Evolutionary conservation across 1,140 invertebrate species (phyloP).

Genomic region (Drosophila bifasciata): DNA sequence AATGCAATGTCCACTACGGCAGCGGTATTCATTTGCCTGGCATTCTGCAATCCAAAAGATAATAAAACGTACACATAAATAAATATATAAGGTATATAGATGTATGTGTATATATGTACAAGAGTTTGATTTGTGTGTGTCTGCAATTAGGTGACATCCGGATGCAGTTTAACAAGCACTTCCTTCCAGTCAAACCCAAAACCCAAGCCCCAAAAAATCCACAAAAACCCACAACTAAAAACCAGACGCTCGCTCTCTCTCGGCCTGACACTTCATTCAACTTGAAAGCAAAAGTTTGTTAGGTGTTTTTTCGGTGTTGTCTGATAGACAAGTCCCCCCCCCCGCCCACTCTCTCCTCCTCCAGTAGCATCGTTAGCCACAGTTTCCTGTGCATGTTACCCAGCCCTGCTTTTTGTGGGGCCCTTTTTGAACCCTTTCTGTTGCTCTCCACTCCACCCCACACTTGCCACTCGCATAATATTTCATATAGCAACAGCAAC

Average conservation of each 20-base stretch:
- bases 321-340: conserved; percentile 68
- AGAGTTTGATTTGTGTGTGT: conserved; percentile 6
- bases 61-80: conserved; percentile 51
- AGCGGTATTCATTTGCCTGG: conserved; percentile 86
- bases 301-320: conserved; percentile 41
- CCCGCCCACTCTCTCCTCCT: no score
- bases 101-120: no score
- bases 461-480: conserved; percentile 55
- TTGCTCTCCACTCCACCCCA: background rate
- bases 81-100: conserved; percentile 1
- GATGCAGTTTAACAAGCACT: conserved; percentile 79
- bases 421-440: conserved; percentile 69
- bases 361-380: conserved; percentile 77
- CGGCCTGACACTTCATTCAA: conserved; percentile 46
- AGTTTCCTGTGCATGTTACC: conserved; percentile 73
- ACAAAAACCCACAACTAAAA: background rate
- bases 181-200: conserved; percentile 23
- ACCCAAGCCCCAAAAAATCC: background rate
- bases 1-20: conserved; percentile 89
- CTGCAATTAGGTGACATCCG: conserved; percentile 74
- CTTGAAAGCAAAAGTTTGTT: conserved; percentile 81
- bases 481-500: conserved; percentile 55
- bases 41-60: conserved; percentile 86
- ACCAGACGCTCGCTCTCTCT: conserved; percentile 2
- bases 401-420: conserved; percentile 8